phyloP scores from a whole-genome alignment of 2,113 vertebrate species.

The Melanostigma gelatinosum region DNA sequence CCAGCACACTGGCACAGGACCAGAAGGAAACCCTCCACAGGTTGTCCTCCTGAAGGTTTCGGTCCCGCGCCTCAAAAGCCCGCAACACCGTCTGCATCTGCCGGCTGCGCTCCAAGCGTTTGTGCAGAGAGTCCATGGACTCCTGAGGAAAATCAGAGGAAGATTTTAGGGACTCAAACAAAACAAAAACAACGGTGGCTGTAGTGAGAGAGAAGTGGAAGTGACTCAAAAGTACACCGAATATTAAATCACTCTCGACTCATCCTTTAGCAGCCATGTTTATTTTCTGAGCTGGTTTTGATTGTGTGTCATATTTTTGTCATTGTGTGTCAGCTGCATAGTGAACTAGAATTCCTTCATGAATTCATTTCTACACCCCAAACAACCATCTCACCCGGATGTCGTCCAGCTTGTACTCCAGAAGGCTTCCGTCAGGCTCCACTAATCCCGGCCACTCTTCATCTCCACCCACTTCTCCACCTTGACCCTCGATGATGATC shows the following conservation, averaged over 20 bases:
- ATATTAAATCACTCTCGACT: neutral
- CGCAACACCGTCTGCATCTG: conserved; percentile 88
- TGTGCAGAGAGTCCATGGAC: conserved; percentile 87
- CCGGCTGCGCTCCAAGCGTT: conserved; percentile 87
- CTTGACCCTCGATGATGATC: conserved; percentile 83
- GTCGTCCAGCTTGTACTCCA: conserved; percentile 92
- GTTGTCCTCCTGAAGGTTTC: conserved; percentile 90
- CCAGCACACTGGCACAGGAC: conserved; percentile 87
- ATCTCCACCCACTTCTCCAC: conserved; percentile 81
- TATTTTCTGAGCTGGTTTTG: neutral
- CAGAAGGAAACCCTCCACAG: conserved; percentile 89
- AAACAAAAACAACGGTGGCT: neutral
- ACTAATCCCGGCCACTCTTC: conserved; percentile 86
- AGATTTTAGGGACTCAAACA: neutral
- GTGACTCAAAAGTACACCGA: neutral
- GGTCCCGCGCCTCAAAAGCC: conserved; percentile 89
- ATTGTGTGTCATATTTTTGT: neutral
- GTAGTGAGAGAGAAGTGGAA: neutral
- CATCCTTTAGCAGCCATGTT: neutral
- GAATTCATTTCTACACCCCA: neutral
- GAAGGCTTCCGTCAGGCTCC: conserved; percentile 85
- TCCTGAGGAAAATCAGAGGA: conserved; percentile 75
- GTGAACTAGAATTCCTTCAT: neutral
- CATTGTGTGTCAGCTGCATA: neutral
- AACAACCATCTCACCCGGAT: conserved; percentile 83